Evolutionary conservation across 1,140 invertebrate species (phyloP), one percentile per base, ranked within the genome.

Genomic region (Aphelenchoides besseyi): DNA sequence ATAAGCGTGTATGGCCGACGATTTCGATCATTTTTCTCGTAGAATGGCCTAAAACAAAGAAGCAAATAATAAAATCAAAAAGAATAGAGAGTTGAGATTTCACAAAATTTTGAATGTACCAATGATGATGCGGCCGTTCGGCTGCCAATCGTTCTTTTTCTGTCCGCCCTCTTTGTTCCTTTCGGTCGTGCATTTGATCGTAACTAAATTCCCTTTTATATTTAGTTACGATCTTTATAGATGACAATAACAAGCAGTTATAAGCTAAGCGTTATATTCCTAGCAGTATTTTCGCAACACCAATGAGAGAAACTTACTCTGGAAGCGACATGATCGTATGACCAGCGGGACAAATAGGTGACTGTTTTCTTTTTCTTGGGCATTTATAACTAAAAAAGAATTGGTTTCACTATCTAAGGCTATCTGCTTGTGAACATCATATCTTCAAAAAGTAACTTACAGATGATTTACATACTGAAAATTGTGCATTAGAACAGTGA

Each of bases 401-500:
- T 8, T 41, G n/a, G 5, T 5, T 41, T 41, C n/a, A 41, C 5
- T 8, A 41, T 5, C 37, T 41, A 8, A 5, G 37, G 5, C n/a
- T n/a, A 41, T n/a, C n/a, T n/a, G n/a, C n/a, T n/a, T n/a, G n/a
- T n/a, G n/a, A n/a, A n/a, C n/a, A n/a, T n/a, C n/a, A n/a, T n/a
- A n/a, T n/a, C n/a, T n/a, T n/a, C n/a, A n/a, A n/a, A n/a, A n/a
- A n/a, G n/a, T 8, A 41, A 41, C 37, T 41, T 41, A 75, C 26
- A 76, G 36, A 55, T 76, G 75, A 62, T 76, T 76, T 1, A 76
- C 77, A 53, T 79, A 76, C 63, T n/a, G n/a, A n/a, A n/a, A n/a
- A n/a, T n/a, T n/a, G n/a, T n/a, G n/a, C n/a, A n/a, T n/a, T n/a
- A n/a, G n/a, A n/a, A n/a, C n/a, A n/a, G n/a, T 8, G n/a, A 41